A percentile compares a stretch with the other conserved stretches of the same genome.
Evolutionary conservation across 2,888 invertebrate species (phyloP).

Genomic region (Oligia fasciuncula): DNA sequence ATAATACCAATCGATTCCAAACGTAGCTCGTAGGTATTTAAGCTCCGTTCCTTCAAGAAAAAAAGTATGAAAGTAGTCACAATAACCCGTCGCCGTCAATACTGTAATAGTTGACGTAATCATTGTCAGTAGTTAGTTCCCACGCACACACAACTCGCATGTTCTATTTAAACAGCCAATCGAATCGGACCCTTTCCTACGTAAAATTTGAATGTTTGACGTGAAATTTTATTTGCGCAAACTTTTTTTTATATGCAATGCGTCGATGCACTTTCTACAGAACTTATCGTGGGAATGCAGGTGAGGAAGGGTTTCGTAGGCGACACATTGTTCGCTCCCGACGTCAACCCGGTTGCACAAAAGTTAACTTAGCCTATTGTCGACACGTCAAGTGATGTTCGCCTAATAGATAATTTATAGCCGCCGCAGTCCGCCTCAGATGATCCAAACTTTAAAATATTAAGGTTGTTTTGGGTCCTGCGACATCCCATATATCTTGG

Average conservation of each 20-base stretch:
- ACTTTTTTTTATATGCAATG: slow-evolving; percentile 77
- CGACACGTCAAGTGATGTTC: slow-evolving; percentile 87
- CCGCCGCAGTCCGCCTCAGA: slow-evolving; percentile 78
- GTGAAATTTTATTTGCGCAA: slow-evolving; percentile 87
- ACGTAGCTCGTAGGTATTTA: slow-evolving; percentile 40
- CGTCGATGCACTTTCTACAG: slow-evolving; percentile 85
- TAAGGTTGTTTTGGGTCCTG: slow-evolving; percentile 83
- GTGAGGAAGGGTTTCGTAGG: slow-evolving; percentile 87
- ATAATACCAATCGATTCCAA: slow-evolving; percentile 33
- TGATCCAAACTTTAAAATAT: slow-evolving; percentile 82
- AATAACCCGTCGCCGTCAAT: slow-evolving; percentile 43
- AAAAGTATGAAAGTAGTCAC: slow-evolving; percentile 40
- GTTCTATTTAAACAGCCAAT: slow-evolving; percentile 77
- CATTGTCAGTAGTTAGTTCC: slow-evolving; percentile 74
- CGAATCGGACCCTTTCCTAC: slow-evolving; percentile 81
- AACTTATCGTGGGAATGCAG: slow-evolving; percentile 88
- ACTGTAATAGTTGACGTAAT: slow-evolving; percentile 65
- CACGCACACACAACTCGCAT: slow-evolving; percentile 76
- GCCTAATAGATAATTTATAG: slow-evolving; percentile 89
- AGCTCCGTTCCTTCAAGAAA: slow-evolving; percentile 25
- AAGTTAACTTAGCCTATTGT: slow-evolving; percentile 87
- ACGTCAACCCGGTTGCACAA: slow-evolving; percentile 85
- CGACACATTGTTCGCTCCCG: slow-evolving; percentile 77
- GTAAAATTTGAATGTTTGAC: slow-evolving; percentile 86
- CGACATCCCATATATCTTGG: slow-evolving; percentile 75